A percentile compares a stretch with the other conserved stretches of the same genome.
phyloP scores from a whole-genome alignment of 2,888 invertebrate species.

The Sylvicola cinctus region DNA sequence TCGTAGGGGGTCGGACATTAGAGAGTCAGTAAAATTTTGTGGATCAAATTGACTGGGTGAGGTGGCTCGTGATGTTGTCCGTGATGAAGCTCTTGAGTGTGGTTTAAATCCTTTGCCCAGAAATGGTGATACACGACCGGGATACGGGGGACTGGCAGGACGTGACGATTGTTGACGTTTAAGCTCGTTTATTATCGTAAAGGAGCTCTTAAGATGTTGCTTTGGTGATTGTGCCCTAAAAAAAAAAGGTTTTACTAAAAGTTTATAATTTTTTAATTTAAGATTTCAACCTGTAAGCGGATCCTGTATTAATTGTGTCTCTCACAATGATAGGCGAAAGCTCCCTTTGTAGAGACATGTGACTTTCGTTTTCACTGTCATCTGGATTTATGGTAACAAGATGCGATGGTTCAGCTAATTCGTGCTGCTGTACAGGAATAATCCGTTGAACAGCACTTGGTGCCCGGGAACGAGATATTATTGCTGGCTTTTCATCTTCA shows the following conservation, averaged over 20 bases:
- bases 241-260: neutral
- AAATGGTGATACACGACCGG: slow-evolving; percentile 37
- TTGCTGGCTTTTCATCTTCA: slow-evolving; percentile 1
- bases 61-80: slow-evolving; percentile 13
- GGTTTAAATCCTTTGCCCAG: slow-evolving; percentile 32
- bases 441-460: no score
- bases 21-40: slow-evolving; percentile 7
- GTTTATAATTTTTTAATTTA: neutral
- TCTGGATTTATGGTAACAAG: no score
- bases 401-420: no score
- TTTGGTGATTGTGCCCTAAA: slow-evolving; percentile 10
- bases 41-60: slow-evolving; percentile 13
- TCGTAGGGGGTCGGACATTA: slow-evolving; percentile 16
- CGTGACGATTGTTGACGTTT: slow-evolving; percentile 23
- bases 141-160: slow-evolving; percentile 1
- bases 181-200: slow-evolving; percentile 43
- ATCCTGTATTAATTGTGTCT: slow-evolving; percentile 20
- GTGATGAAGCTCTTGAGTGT: slow-evolving; percentile 2
- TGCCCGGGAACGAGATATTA: neutral
- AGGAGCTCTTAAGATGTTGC: slow-evolving; percentile 41
- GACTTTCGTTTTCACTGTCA: no score
- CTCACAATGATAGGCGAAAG: slow-evolving; percentile 21
- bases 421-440: no score
- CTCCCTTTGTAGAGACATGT: slow-evolving; percentile 10
- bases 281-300: slow-evolving; percentile 18